Conservation (phyloP, 1,140 invertebrate genomes). For the Microplitis mediator region DNA sequence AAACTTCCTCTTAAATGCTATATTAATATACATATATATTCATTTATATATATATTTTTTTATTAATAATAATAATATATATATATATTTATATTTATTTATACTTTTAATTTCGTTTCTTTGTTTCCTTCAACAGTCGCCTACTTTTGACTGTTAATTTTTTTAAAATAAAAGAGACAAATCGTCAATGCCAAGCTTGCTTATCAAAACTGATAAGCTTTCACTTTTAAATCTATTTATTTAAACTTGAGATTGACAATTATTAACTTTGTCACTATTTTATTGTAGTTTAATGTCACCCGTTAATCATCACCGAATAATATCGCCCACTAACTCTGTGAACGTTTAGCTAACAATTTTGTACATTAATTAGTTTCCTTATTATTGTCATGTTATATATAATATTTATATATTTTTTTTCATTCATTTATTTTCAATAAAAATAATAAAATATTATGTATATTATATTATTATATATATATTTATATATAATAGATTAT, state of each 20-base stretch:
- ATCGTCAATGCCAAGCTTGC: background rate
- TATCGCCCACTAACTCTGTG: constrained; percentile 42
- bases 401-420: constrained; percentile 51
- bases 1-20: constrained; percentile 2
- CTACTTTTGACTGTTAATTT: background rate
- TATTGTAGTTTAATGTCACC: background rate
- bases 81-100: constrained; percentile 15
- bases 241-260: constrained; percentile 18
- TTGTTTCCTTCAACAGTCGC: constrained; percentile 12
- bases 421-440: constrained; percentile 54
- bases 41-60: background rate
- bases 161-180: background rate
- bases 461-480: constrained; percentile 58
- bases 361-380: constrained; percentile 62
- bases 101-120: constrained; percentile 20
- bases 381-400: constrained; percentile 50
- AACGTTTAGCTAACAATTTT: constrained; percentile 60
- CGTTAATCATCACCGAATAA: constrained; percentile 22
- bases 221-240: background rate
- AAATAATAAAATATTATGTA: constrained; percentile 64
- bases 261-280: background rate
- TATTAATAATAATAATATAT: background rate
- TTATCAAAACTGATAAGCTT: background rate
- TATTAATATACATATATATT: background rate
- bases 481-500: constrained; percentile 60